Evolutionary conservation across 2,797 vertebrate species (phyloP).

Genomic region (Sebastiscus albofasciatus): DNA sequence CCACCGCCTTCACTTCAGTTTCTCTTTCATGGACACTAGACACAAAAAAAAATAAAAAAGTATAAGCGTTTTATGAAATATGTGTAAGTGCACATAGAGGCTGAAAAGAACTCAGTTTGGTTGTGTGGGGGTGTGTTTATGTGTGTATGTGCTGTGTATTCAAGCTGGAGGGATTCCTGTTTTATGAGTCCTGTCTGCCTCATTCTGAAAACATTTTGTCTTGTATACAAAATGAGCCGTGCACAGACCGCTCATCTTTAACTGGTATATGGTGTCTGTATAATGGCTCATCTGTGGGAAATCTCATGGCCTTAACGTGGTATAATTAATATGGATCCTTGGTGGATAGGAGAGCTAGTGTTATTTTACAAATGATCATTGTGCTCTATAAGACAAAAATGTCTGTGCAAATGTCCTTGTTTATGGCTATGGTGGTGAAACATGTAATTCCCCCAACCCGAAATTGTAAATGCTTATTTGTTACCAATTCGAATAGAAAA

Average conservation of each 20-base stretch:
- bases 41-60: not conserved
- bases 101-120: conserved; percentile 5
- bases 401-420: conserved; percentile 20
- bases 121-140: conserved; percentile 29
- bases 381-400: conserved; percentile 23
- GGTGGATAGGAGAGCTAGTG: conserved; percentile 5
- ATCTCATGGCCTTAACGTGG: not conserved
- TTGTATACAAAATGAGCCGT: conserved; percentile 13
- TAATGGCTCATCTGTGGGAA: conserved; percentile 21
- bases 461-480: conserved; percentile 26
- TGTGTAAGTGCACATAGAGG: not conserved
- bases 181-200: conserved; percentile 43
- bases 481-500: conserved; percentile 11
- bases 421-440: conserved; percentile 11
- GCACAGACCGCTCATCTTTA: conserved; percentile 12
- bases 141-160: conserved; percentile 38
- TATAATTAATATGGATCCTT: not conserved
- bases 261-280: conserved; percentile 2
- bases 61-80: not conserved
- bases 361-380: conserved; percentile 39
- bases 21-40: conserved; percentile 19
- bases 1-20: conserved; percentile 7
- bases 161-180: conserved; percentile 45
- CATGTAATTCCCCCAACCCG: not conserved
- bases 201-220: conserved; percentile 39